Percentiles rank a stretch among this genome's conserved stretches.
Conservation (phyloP, 2,888 invertebrate species). For the Hydrotaea diabolus region DNA sequence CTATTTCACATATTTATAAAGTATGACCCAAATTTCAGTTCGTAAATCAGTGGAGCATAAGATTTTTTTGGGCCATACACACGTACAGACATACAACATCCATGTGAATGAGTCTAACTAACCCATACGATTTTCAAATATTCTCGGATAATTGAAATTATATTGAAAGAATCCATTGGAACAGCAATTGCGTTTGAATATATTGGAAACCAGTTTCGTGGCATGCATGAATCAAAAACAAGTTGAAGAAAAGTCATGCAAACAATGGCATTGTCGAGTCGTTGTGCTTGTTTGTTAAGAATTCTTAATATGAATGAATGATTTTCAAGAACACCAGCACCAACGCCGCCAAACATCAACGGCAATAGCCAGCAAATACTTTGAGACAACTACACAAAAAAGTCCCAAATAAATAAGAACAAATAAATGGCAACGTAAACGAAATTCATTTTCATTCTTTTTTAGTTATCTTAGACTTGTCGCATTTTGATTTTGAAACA, state of each 20-base stretch:
- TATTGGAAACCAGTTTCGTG: constrained; percentile 47
- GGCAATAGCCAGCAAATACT: constrained; percentile 38
- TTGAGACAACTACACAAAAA: constrained; percentile 35
- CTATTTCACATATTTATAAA: neutral
- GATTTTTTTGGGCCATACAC: neutral
- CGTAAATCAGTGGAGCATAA: neutral
- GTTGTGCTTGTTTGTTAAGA: neutral
- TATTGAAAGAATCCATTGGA: constrained; percentile 2
- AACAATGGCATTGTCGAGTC: constrained; percentile 16
- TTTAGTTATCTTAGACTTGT: neutral
- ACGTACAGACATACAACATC: neutral
- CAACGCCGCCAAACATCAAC: constrained; percentile 13
- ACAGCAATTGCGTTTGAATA: constrained; percentile 6
- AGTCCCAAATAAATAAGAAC: no score
- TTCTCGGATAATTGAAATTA: constrained; percentile 16
- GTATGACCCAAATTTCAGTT: neutral
- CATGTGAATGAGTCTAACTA: no score
- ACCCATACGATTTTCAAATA: constrained; percentile 8
- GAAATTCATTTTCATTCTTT: neutral
- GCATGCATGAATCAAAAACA: constrained; percentile 47
- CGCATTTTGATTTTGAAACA: neutral
- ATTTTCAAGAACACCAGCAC: constrained; percentile 50
- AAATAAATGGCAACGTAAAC: constrained; percentile 38
- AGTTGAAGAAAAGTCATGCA: constrained; percentile 18
- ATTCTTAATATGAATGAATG: constrained; percentile 58